Percentiles rank a stretch among this genome's conserved stretches.
phyloP scores from a whole-genome alignment of 2,797 vertebrate species.

The Hypotaenidia philippensis region DNA sequence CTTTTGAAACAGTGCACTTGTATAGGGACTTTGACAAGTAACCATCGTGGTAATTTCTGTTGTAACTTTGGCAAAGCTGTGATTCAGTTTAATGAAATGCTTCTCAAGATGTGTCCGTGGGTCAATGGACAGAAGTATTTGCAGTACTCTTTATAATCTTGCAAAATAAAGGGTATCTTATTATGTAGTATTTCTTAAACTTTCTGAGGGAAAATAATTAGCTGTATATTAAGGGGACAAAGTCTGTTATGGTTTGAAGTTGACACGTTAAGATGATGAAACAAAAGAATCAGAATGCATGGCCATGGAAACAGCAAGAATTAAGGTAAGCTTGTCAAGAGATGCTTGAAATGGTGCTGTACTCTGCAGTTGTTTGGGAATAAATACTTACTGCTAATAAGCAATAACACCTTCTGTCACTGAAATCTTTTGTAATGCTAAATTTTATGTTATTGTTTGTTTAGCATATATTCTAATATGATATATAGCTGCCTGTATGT shows the following conservation, averaged over 20 bases:
- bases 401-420: background rate
- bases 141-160: background rate
- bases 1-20: background rate
- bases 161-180: background rate
- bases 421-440: background rate
- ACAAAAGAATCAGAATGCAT: background rate
- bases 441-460: background rate
- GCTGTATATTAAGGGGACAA: background rate
- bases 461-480: background rate
- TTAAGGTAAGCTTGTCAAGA: background rate
- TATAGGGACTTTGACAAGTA: background rate
- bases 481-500: background rate
- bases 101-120: rapidly evolving
- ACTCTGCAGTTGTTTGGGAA: background rate
- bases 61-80: background rate
- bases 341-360: background rate
- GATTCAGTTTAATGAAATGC: background rate
- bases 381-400: background rate
- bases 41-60: rapidly evolving
- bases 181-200: background rate
- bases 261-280: rapidly evolving
- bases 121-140: background rate
- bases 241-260: background rate
- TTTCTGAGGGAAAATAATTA: background rate
- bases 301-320: background rate